Conservation (phyloP, 1,140 invertebrate species). For the Lordiphosa collinella region DNA sequence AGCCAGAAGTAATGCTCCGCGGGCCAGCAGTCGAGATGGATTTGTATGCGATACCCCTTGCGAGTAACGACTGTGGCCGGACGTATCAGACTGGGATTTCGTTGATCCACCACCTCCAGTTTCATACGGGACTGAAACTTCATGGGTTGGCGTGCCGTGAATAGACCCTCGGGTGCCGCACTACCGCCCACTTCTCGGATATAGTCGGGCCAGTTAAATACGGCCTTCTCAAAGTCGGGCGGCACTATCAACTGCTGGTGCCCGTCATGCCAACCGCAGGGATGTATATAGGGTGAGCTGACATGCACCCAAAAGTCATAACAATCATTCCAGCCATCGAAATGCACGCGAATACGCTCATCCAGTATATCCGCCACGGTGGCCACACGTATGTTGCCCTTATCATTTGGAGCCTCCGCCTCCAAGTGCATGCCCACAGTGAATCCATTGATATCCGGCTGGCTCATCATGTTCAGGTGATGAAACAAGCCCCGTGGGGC, state of each 20-base stretch:
- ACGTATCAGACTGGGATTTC: constrained; percentile 87
- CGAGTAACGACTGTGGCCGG: constrained; percentile 91
- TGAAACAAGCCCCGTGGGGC: constrained; percentile 90
- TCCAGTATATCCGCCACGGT: constrained; percentile 92
- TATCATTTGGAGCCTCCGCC: constrained; percentile 95
- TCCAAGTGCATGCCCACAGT: constrained; percentile 94
- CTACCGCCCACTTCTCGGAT: constrained; percentile 85
- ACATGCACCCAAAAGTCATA: constrained; percentile 97
- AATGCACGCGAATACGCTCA: constrained; percentile 92
- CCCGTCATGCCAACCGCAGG: constrained; percentile 94
- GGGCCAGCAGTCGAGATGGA: constrained; percentile 96
- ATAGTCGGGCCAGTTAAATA: constrained; percentile 93
- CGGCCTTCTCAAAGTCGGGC: constrained; percentile 84
- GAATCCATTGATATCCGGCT: constrained; percentile 44
- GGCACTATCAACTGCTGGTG: constrained; percentile 90
- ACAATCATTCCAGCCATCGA: constrained; percentile 96
- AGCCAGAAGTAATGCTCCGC: constrained; percentile 93
- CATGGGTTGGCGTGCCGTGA: constrained; percentile 88
- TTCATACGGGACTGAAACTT: constrained; percentile 94
- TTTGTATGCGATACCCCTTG: constrained; percentile 87
- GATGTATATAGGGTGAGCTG: constrained; percentile 94
- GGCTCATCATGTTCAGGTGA: constrained; percentile 76
- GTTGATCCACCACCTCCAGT: constrained; percentile 93
- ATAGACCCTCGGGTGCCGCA: constrained; percentile 90
- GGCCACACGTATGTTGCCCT: constrained; percentile 91